These are phyloP conservation scores for Homarus americanus DNA, from an alignment of 1,140 invertebrate genomes.

Conservation along the genomic window DNA sequence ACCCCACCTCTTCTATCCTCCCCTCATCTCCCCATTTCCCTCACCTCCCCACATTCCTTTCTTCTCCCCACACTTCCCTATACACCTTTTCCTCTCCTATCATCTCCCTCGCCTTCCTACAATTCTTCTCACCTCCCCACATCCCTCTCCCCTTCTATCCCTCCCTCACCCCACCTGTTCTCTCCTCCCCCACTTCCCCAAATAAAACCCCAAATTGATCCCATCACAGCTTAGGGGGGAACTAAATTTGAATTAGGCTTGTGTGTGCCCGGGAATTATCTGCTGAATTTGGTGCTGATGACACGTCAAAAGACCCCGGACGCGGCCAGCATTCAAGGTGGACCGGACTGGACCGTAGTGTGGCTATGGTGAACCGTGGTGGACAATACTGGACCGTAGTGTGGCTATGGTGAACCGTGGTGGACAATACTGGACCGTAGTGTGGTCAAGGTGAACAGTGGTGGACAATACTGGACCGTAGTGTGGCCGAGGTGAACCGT, in stretches of 20 bases:
- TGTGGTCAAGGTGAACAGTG: neutral
- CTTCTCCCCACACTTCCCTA: neutral
- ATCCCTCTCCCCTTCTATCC: no score
- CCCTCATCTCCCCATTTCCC: neutral
- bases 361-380: no score
- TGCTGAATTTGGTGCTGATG: constrained; percentile 43
- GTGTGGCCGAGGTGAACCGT: neutral
- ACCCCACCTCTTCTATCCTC: neutral
- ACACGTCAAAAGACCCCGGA: constrained; percentile 13
- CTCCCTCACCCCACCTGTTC: neutral
- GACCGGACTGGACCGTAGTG: no score
- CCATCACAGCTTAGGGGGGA: constrained; percentile 26
- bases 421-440: neutral
- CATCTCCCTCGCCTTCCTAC: neutral
- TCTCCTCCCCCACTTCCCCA: neutral
- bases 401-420: no score
- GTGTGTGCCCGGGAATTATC: constrained; percentile 22
- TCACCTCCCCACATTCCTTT: neutral
- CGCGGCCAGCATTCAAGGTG: neutral
- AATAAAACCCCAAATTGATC: constrained; percentile 13
- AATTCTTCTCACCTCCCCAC: neutral
- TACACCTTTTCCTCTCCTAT: neutral
- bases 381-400: no score
- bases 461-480: no score
- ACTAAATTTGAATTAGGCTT: constrained; percentile 35